A percentile compares a stretch with the other conserved stretches of the same genome.
Evolutionary conservation across 64 coral and sea anemone genomes (phyloP).

Genomic region (Porites lutea): DNA sequence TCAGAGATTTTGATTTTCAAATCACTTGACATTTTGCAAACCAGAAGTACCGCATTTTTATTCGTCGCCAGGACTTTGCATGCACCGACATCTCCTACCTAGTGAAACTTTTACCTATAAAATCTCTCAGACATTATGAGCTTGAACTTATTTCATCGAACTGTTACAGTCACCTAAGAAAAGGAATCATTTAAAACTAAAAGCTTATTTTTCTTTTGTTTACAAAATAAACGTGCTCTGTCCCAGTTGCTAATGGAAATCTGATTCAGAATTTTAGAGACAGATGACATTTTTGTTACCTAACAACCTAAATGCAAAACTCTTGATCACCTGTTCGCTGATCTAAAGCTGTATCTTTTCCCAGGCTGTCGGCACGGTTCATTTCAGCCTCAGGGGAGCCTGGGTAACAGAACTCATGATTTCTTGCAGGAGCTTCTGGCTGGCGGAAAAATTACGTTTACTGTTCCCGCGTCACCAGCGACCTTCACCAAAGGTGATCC

Average conservation of each 20-base stretch:
- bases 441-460: constrained; percentile 37
- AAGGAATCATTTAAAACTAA: no score
- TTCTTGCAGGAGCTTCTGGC: constrained; percentile 65
- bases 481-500: constrained; percentile 45
- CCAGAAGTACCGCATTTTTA: no score
- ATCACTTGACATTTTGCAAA: no score
- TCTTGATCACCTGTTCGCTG: neutral
- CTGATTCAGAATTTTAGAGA: neutral
- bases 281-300: neutral
- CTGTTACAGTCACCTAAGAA: no score
- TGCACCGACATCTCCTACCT: no score
- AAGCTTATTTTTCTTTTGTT: no score
- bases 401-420: constrained; percentile 73
- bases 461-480: neutral
- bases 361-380: constrained; percentile 91
- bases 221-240: neutral
- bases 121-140: no score
- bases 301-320: neutral
- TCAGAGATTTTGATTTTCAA: no score
- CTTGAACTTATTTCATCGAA: no score
- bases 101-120: no score
- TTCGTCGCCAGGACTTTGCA: no score
- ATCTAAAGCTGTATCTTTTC: constrained; percentile 11
- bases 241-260: neutral
- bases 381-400: constrained; percentile 88